These are phyloP conservation scores for Cylloceria caligata DNA, from an alignment of 2,888 invertebrate species.

Conservation along the genomic window DNA sequence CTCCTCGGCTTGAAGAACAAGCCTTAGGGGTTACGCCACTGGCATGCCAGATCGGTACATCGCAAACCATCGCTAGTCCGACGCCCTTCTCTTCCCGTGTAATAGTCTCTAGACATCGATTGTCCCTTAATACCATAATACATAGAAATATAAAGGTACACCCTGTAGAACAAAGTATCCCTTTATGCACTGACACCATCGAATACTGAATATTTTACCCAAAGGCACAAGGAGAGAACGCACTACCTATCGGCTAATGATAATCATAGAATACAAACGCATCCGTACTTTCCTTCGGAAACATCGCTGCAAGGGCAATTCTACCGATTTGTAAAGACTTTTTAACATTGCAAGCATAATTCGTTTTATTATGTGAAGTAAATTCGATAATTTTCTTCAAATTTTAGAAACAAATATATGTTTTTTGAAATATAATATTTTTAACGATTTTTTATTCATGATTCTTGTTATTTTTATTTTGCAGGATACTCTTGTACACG, in stretches of 20 bases:
- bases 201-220: neutral
- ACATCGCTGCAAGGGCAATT: too few species aligned
- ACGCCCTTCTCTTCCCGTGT: slow-evolving; percentile 40
- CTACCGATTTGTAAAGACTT: too few species aligned
- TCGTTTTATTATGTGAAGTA: too few species aligned
- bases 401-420: neutral
- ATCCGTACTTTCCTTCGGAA: too few species aligned
- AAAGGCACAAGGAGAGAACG: neutral
- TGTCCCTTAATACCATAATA: slow-evolving; percentile 18
- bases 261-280: too few species aligned
- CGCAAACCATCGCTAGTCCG: slow-evolving; percentile 16
- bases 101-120: slow-evolving; percentile 32
- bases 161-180: too few species aligned
- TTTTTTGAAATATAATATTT: neutral
- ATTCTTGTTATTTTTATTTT: slow-evolving; percentile 80
- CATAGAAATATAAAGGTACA: too few species aligned
- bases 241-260: too few species aligned
- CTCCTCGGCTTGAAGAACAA: slow-evolving; percentile 39
- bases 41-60: slow-evolving; percentile 36
- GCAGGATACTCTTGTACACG: slow-evolving; percentile 92
- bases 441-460: neutral
- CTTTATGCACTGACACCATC: slow-evolving; percentile 10
- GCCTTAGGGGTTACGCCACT: slow-evolving; percentile 34
- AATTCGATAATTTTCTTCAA: too few species aligned
- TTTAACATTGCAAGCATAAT: too few species aligned